Base-by-base conservation (phyloP, 2,113 vertebrate species). In the Salvelinus sp. region DNA sequence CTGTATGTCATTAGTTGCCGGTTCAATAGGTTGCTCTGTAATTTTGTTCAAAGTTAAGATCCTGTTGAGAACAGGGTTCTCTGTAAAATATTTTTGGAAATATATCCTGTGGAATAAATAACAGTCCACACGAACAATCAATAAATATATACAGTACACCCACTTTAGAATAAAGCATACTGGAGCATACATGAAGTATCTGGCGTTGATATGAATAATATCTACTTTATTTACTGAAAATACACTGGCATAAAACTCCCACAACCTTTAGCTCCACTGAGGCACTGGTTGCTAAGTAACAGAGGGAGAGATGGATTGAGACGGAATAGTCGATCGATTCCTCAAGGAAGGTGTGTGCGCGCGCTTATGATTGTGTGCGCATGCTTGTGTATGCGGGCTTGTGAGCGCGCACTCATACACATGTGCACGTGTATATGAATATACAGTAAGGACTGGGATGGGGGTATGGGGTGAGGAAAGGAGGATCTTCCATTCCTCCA, bases 261-360 rank as follows among this genome's bases (percentile, higher is more conserved):
- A 75, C 82, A 76, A 86, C 85, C 86, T 92, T 88, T 82, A 81
- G 86, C 88, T 87, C 86, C 88, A 90, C 88, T 79, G 81, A 86
- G 83, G 87, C 87, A 64, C 83, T 47, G 87, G 93, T 94, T 94
- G 93, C 93, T 93, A 92, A 92, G 93, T 88, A 93, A 93, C 93
- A 92, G 91, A 93, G 87, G 83, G 87, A 91, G 90, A 93, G 92
- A 93, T 92, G 92, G 91, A 93, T 91, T 91, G 88, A 92, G 89
- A 91, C 85, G 84, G 88, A 91, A 92, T 87, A 89, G 92, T 90
- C 88, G 90, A 93, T 94, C 93, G 92, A 93, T 93, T 92, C 84
- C 88, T 75, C 79, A 83, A 83, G 82, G 81, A 78, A 84, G 71
- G 75, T 84, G 74, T 84, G 81, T 83, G 74, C 83, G 81, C 81